Percentiles rank a stretch among this genome's conserved stretches.
Evolutionary conservation across 64 coral and sea anemone genomes (phyloP).

Genomic region (Pocillopora verrucosa): DNA sequence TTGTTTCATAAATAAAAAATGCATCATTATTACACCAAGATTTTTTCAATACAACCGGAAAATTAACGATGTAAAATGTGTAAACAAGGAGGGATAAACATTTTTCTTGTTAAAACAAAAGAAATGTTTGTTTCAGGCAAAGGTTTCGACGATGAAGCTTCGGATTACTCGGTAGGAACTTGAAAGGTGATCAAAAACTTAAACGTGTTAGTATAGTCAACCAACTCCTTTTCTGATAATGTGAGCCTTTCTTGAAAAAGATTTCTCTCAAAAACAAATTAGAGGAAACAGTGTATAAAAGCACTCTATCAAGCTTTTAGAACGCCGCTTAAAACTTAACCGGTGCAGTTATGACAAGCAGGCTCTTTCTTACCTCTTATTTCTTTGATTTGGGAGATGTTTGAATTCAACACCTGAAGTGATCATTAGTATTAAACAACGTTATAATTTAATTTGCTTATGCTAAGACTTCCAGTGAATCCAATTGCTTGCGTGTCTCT

Average conservation of each 20-base stretch:
- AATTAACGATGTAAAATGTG: not conserved
- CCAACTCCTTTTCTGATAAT: too few species aligned
- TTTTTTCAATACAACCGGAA: not conserved
- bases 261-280: not conserved
- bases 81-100: not conserved
- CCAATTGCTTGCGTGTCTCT: not conserved
- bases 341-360: not conserved
- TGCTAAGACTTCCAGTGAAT: too few species aligned
- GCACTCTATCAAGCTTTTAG: not conserved
- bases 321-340: not conserved
- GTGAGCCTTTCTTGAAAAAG: not conserved
- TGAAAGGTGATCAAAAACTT: not conserved
- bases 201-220: not conserved
- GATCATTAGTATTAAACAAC: not conserved
- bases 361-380: not conserved
- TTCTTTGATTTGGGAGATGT: too few species aligned
- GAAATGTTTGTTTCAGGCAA: too few species aligned
- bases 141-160: not conserved
- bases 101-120: too few species aligned
- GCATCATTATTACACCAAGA: not conserved
- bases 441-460: conserved; percentile 8
- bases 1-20: not conserved
- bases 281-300: not conserved
- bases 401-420: not conserved
- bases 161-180: not conserved